A percentile compares a stretch with the other conserved stretches of the same genome.
Conservation (phyloP, 1,140 invertebrate species). For the Muscidifurax raptorellus region DNA sequence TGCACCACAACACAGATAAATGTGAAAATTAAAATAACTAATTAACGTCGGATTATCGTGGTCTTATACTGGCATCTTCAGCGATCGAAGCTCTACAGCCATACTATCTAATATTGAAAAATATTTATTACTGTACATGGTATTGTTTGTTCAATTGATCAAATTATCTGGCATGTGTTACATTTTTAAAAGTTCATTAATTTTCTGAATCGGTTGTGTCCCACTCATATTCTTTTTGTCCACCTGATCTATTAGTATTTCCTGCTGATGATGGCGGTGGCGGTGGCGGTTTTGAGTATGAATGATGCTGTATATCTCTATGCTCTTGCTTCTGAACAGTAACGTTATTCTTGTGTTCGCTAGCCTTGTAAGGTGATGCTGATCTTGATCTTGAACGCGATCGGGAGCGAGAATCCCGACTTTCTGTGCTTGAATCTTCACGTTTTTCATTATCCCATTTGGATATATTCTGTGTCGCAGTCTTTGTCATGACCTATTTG, state of each 20-base stretch:
- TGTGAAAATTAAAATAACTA: conserved; percentile 23
- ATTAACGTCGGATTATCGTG: background rate
- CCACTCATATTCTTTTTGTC: conserved; percentile 54
- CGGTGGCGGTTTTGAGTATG: background rate
- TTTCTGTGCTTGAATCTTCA: conserved; percentile 33
- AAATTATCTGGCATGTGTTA: conserved; percentile 36
- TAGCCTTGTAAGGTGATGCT: conserved; percentile 19
- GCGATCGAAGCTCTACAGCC: conserved; percentile 38
- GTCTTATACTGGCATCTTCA: conserved; percentile 36
- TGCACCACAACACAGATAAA: conserved; percentile 20
- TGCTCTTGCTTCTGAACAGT: conserved; percentile 9
- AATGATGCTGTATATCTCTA: background rate
- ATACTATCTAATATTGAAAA: conserved; percentile 38
- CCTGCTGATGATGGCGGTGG: conserved; percentile 6
- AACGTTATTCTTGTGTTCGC: background rate
- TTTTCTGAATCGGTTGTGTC: conserved; percentile 61
- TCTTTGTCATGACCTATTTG: conserved; percentile 13
- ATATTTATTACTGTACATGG: conserved; percentile 52
- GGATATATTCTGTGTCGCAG: background rate
- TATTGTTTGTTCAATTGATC: conserved; percentile 38
- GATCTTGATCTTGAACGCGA: conserved; percentile 30
- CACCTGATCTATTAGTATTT: conserved; percentile 5
- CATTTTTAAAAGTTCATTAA: conserved; percentile 43
- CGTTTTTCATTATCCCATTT: conserved; percentile 56
- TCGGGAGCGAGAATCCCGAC: conserved; percentile 35